Evolutionary conservation across 1,140 invertebrate species (phyloP).

Genomic region (Colletes gigas): DNA sequence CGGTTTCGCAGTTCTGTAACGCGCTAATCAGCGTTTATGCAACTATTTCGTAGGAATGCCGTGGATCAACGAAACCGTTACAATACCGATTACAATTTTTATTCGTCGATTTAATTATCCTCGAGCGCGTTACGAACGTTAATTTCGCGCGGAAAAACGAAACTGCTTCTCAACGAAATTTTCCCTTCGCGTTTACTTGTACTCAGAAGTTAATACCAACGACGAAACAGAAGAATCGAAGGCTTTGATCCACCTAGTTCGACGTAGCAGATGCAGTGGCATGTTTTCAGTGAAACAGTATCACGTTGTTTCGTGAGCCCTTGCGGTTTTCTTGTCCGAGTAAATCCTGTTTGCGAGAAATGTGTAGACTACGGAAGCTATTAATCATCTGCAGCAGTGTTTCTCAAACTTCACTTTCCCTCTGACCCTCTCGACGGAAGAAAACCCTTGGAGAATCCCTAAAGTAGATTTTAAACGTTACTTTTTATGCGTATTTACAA

Average conservation of each 20-base stretch:
- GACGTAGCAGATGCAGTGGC: not conserved
- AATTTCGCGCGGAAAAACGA: not conserved
- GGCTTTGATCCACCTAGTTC: not conserved
- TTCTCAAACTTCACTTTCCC: too few species aligned
- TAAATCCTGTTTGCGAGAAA: too few species aligned
- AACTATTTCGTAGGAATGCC: slow-evolving; percentile 34
- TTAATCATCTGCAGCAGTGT: too few species aligned
- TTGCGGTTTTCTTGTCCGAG: too few species aligned
- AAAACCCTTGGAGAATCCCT: too few species aligned
- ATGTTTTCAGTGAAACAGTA: too few species aligned
- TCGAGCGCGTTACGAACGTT: not conserved
- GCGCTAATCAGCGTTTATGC: slow-evolving; percentile 45
- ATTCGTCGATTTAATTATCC: not conserved
- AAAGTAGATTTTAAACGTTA: too few species aligned
- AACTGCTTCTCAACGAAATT: not conserved
- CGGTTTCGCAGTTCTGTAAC: slow-evolving; percentile 31
- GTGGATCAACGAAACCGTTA: slow-evolving; percentile 20
- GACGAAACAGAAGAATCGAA: not conserved
- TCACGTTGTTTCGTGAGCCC: too few species aligned
- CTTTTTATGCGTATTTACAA: too few species aligned
- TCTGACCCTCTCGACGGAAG: too few species aligned
- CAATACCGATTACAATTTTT: slow-evolving; percentile 23
- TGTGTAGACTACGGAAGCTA: too few species aligned
- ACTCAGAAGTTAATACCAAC: not conserved
- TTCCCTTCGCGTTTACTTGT: not conserved